These are phyloP conservation scores for Felis chaus DNA, from an alignment of 2,113 vertebrate genomes.

Conservation along the genomic window DNA sequence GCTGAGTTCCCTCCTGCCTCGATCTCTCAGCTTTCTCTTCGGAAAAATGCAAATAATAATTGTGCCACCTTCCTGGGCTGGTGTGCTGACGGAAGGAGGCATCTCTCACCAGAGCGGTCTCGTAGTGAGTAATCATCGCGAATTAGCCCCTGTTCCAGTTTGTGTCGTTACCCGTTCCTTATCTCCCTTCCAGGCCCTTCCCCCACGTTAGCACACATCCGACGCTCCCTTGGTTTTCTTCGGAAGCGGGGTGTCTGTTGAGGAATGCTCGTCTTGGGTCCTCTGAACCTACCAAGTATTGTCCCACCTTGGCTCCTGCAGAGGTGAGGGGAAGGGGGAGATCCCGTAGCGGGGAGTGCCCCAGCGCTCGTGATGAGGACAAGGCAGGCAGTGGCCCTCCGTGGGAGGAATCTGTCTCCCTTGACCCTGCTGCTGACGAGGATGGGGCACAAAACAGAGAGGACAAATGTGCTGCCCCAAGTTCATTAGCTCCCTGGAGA, in stretches of 20 bases:
- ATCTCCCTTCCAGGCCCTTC: neutral
- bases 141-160: neutral
- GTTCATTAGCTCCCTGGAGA: neutral
- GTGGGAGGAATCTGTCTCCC: neutral
- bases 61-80: neutral
- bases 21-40: neutral
- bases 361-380: neutral
- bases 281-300: too few relatives aligned
- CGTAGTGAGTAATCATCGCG: rapidly evolving
- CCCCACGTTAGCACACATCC: neutral
- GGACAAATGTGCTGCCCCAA: rapidly evolving
- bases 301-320: too few relatives aligned
- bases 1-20: neutral
- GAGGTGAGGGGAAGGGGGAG: neutral
- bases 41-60: neutral
- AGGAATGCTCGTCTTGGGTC: too few relatives aligned
- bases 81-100: neutral
- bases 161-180: too few relatives aligned
- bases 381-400: neutral
- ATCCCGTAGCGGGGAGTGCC: neutral
- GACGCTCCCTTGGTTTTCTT: neutral
- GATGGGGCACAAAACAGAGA: neutral
- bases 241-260: neutral
- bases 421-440: neutral
- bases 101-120: neutral